Percentiles rank a stretch among this genome's conserved stretches.
phyloP scores from a whole-genome alignment of 2,113 vertebrate species.

The Boulengeromyrus knoepffleri region DNA sequence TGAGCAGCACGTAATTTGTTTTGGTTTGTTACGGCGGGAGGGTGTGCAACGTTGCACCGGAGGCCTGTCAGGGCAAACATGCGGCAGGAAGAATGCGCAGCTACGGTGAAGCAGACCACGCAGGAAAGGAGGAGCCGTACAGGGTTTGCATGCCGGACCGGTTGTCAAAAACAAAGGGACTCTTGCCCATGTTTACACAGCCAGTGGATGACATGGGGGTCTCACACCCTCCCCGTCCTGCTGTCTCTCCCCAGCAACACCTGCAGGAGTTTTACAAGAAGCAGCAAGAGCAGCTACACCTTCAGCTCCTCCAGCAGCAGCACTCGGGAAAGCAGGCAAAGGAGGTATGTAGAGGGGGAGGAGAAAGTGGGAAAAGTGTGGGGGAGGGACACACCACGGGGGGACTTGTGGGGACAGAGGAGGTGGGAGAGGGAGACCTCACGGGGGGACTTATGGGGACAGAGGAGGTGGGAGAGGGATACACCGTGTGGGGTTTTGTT shows the following conservation, averaged over 20 bases:
- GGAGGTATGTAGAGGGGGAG: constrained; percentile 70
- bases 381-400: neutral
- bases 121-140: neutral
- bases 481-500: neutral
- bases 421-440: neutral
- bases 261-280: constrained; percentile 99
- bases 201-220: neutral
- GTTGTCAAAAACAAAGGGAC: neutral
- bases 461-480: neutral
- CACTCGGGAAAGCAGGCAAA: constrained; percentile 93
- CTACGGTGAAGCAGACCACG: neutral
- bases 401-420: neutral
- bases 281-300: constrained; percentile 99
- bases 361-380: neutral
- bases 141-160: neutral
- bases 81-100: neutral
- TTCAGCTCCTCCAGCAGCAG: constrained; percentile 97
- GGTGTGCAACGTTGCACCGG: constrained; percentile 35
- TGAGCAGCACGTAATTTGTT: constrained; percentile 33
- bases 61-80: neutral
- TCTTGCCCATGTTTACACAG: constrained; percentile 7
- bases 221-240: neutral
- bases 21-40: constrained; percentile 22
- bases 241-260: constrained; percentile 80
- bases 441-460: neutral